Conservation (phyloP, 2,113 vertebrate species). For the Rhinogobius similis region DNA sequence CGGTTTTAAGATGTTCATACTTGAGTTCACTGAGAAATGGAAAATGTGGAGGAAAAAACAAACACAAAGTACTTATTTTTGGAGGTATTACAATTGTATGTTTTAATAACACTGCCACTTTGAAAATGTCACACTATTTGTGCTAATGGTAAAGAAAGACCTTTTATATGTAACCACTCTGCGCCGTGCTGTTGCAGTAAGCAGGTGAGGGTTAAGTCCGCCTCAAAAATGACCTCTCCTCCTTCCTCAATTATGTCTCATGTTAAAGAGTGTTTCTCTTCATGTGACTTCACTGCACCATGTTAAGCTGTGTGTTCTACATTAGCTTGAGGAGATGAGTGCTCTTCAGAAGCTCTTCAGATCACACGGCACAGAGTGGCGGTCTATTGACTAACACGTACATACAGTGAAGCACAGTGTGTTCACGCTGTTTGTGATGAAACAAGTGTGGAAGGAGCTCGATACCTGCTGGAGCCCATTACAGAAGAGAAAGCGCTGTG, state of each 20-base stretch:
- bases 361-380: background rate
- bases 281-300: background rate
- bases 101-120: background rate
- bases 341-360: slow-evolving; percentile 34
- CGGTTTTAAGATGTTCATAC: too few relatives aligned
- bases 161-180: background rate
- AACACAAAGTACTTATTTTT: background rate
- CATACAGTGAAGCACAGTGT: background rate
- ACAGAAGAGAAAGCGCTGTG: background rate
- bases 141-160: background rate
- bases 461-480: background rate
- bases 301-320: slow-evolving; percentile 37
- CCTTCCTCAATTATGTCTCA: background rate
- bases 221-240: background rate
- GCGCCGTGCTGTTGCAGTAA: background rate
- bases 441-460: slow-evolving; percentile 15
- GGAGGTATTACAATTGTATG: background rate
- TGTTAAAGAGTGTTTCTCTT: background rate
- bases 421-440: background rate
- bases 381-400: background rate
- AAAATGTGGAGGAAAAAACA: background rate
- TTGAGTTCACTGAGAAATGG: too few relatives aligned
- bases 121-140: background rate
- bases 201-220: background rate
- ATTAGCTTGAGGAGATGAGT: slow-evolving; percentile 62